A percentile compares a stretch with the other conserved stretches of the same genome.
phyloP scores from a whole-genome alignment of 2,797 vertebrate species.

The Malurus leucopterus region DNA sequence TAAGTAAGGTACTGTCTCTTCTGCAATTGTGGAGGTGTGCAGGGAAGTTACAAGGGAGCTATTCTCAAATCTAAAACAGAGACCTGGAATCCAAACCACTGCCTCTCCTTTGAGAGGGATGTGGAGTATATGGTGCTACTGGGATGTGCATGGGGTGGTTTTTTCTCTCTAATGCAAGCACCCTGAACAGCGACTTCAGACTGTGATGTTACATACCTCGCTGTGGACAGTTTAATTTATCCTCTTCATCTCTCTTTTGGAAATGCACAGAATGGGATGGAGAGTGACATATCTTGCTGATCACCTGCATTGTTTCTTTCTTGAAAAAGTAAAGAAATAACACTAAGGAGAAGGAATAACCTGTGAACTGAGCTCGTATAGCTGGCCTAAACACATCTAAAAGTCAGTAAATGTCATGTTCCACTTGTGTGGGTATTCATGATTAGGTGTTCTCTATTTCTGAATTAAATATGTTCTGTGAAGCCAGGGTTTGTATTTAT shows the following conservation, averaged over 20 bases:
- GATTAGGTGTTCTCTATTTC: background rate
- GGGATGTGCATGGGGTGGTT: background rate
- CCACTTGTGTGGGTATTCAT: background rate
- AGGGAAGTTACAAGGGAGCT: background rate
- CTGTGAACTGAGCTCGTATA: background rate
- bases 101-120: background rate
- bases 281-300: background rate
- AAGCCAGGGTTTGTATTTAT: background rate
- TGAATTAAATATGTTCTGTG: background rate
- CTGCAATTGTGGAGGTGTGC: background rate
- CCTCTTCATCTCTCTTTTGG: background rate
- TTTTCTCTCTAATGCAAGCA: background rate
- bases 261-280: background rate
- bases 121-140: background rate
- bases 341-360: background rate
- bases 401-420: background rate
- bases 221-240: background rate
- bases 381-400: background rate
- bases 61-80: background rate
- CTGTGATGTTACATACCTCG: background rate
- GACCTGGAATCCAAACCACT: background rate
- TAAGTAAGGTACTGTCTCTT: background rate
- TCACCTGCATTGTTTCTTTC: background rate
- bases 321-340: background rate
- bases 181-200: background rate